Percentiles rank a stretch among this genome's conserved stretches.
Conservation (phyloP, 1,140 invertebrate genomes). For the Periplaneta americana region DNA sequence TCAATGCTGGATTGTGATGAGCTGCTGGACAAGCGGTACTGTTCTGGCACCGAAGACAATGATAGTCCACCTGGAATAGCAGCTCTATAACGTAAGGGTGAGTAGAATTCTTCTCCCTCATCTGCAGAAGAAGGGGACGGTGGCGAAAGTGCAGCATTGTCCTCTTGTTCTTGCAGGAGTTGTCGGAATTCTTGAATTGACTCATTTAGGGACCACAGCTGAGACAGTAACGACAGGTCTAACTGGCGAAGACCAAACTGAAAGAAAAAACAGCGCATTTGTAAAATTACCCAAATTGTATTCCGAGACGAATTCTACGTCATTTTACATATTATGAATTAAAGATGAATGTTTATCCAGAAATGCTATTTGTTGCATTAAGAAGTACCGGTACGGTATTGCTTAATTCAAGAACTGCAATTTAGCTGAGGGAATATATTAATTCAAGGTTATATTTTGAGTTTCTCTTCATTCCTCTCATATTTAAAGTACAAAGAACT, state of each 20-base stretch:
- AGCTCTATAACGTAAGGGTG: constrained; percentile 9
- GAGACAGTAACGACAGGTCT: constrained; percentile 77
- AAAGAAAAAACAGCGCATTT: constrained; percentile 39
- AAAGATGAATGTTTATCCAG: too few species aligned
- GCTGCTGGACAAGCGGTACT: constrained; percentile 20
- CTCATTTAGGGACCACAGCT: constrained; percentile 83
- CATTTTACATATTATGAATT: too few species aligned
- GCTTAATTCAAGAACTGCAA: too few species aligned
- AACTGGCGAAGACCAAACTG: constrained; percentile 78
- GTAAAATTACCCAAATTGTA: too few species aligned
- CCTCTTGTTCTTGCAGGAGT: constrained; percentile 61
- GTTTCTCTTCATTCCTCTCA: too few species aligned
- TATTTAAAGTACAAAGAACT: too few species aligned
- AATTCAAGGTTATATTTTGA: too few species aligned
- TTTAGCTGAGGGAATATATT: too few species aligned
- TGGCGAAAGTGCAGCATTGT: constrained; percentile 46
- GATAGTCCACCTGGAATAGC: not conserved
- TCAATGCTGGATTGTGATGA: constrained; percentile 20
- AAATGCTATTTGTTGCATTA: too few species aligned
- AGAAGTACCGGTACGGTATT: too few species aligned
- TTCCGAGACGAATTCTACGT: too few species aligned
- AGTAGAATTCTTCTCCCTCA: constrained; percentile 44
- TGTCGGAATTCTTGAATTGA: constrained; percentile 81
- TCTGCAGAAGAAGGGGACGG: constrained; percentile 51
- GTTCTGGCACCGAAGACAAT: constrained; percentile 21